Conservation (phyloP, 2,113 vertebrate species). For the Piprites chloris region DNA sequence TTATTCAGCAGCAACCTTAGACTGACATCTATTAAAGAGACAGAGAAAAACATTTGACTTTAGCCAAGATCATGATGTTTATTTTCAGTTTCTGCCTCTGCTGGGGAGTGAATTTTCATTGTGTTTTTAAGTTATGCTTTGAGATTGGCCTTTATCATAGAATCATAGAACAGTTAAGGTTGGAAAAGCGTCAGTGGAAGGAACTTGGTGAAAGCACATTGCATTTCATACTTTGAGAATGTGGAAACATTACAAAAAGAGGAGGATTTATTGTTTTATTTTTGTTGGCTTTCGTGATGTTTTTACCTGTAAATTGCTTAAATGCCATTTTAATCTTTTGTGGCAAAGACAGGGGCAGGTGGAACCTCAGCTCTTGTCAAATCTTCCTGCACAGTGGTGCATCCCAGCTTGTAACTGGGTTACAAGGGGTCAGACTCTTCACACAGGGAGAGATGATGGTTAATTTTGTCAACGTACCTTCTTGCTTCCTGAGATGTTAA, state of each 20-base stretch:
- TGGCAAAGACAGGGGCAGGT: not conserved
- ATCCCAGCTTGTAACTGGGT: not conserved
- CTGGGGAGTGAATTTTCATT: not conserved
- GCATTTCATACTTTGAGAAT: not conserved
- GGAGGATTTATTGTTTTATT: not conserved
- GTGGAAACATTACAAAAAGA: not conserved
- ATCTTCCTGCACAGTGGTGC: not conserved
- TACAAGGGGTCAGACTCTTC: not conserved
- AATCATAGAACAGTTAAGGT: not conserved
- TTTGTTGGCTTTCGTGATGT: not conserved
- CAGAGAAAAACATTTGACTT: not conserved
- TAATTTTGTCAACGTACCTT: not conserved
- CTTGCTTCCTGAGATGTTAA: not conserved
- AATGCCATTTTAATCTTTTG: not conserved
- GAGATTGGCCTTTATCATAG: not conserved
- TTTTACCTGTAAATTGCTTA: not conserved
- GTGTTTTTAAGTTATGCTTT: not conserved
- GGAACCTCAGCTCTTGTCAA: not conserved
- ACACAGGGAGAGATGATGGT: not conserved
- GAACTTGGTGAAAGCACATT: not conserved
- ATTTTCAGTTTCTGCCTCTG: not conserved
- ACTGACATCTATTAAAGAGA: not conserved
- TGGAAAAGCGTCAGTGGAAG: not conserved
- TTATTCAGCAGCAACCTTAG: not conserved
- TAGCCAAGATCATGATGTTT: not conserved